Conservation (phyloP, 2,888 invertebrate species). For the Hypercompe scribonia region DNA sequence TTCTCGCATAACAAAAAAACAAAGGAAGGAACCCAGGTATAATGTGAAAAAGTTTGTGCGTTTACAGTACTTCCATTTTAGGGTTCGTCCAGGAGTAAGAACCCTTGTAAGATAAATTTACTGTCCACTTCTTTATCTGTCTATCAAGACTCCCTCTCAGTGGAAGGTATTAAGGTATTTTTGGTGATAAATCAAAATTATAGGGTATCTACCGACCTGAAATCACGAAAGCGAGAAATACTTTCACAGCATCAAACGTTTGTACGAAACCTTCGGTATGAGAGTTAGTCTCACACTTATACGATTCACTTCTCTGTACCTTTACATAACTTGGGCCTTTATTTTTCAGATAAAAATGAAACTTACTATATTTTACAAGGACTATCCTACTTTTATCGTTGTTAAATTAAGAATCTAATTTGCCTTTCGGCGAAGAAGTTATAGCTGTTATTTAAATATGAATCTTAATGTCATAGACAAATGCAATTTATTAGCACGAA, state of each 20-base stretch:
- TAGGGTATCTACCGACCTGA: neutral
- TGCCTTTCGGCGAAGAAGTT: too few species aligned
- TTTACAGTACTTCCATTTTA: neutral
- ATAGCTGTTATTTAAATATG: too few species aligned
- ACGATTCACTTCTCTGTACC: neutral
- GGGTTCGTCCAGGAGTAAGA: neutral
- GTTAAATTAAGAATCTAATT: neutral
- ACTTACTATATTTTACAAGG: neutral
- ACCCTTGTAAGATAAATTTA: neutral
- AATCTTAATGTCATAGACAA: too few species aligned
- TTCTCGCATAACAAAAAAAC: neutral
- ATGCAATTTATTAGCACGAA: too few species aligned
- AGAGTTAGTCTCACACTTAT: neutral
- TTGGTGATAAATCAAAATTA: neutral
- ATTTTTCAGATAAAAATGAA: neutral
- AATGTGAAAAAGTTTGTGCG: neutral
- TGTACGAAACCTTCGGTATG: neutral
- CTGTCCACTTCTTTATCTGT: neutral
- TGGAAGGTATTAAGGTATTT: neutral
- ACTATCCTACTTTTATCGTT: neutral
- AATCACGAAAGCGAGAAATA: neutral
- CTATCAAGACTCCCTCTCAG: neutral
- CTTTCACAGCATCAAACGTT: neutral
- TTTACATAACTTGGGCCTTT: neutral
- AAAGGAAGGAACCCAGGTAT: slow-evolving; percentile 4